Conservation (phyloP, 2,888 invertebrate genomes). For the Pyrocoelia pectoralis region DNA sequence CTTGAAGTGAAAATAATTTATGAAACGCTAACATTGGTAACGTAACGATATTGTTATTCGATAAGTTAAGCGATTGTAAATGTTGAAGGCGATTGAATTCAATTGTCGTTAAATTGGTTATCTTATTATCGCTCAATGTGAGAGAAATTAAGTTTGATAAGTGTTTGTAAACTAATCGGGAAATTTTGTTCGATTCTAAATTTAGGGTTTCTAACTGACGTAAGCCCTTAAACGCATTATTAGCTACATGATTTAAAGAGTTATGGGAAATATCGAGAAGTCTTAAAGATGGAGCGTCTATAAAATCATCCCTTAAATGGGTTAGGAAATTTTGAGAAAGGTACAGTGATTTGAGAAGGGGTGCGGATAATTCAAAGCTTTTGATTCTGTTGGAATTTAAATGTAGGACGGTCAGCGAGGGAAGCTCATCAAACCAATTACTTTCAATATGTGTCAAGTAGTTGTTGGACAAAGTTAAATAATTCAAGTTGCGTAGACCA, state of each 20-base stretch:
- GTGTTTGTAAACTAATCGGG: background rate
- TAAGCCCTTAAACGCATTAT: constrained; percentile 4
- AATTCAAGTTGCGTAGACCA: background rate
- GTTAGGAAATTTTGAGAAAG: background rate
- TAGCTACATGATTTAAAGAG: background rate
- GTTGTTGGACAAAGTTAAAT: background rate
- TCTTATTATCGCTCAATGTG: background rate
- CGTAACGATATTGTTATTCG: background rate
- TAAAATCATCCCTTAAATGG: background rate
- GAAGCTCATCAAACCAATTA: constrained; percentile 1
- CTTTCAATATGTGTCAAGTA: background rate
- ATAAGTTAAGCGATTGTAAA: background rate
- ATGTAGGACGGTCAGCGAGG: background rate
- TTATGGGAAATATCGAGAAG: background rate
- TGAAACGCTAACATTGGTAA: background rate
- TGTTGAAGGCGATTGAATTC: background rate
- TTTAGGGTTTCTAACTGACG: background rate
- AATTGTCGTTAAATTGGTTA: background rate
- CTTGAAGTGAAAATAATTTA: background rate
- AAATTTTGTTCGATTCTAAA: background rate
- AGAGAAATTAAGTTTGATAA: background rate
- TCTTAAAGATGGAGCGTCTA: background rate
- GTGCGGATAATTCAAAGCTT: background rate
- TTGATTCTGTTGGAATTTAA: background rate
- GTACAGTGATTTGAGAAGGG: background rate